A percentile compares a stretch with the other conserved stretches of the same genome.
Evolutionary conservation across 1,140 invertebrate genomes (phyloP).

Genomic region (Microplitis demolitor): DNA sequence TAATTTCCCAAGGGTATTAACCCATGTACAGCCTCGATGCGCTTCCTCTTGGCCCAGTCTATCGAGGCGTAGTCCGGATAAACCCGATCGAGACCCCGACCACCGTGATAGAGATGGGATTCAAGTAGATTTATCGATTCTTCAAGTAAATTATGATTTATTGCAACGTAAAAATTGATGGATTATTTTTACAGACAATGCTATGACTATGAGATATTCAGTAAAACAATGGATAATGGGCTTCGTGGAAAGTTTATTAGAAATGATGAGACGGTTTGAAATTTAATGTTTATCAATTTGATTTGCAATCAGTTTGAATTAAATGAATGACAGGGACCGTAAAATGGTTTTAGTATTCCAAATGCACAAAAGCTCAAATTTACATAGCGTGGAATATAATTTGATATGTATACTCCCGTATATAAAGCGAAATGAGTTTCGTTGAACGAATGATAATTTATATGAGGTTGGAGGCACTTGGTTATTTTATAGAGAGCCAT

Average conservation of each 20-base stretch:
- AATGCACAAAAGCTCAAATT: no score
- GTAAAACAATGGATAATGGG: no score
- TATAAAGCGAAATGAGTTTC: neutral
- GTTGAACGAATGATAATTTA: neutral
- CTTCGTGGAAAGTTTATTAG: neutral
- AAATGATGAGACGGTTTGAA: neutral
- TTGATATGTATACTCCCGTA: no score
- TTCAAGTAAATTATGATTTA: no score
- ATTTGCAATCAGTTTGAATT: neutral
- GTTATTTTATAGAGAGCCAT: neutral
- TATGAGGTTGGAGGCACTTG: neutral
- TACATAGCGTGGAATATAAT: no score
- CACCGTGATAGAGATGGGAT: neutral
- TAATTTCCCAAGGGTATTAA: conserved; percentile 40
- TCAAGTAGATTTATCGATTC: no score
- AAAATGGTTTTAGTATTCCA: no score
- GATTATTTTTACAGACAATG: neutral
- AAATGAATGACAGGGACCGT: no score
- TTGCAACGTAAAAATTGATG: no score
- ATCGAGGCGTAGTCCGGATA: neutral
- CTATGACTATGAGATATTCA: neutral
- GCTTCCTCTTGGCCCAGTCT: neutral
- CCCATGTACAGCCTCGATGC: conserved; percentile 28
- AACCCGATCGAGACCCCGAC: no score
- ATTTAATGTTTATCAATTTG: neutral